These are phyloP conservation scores for Tupaia tana DNA, from an alignment of 2,113 vertebrate species.

Conservation along the genomic window DNA sequence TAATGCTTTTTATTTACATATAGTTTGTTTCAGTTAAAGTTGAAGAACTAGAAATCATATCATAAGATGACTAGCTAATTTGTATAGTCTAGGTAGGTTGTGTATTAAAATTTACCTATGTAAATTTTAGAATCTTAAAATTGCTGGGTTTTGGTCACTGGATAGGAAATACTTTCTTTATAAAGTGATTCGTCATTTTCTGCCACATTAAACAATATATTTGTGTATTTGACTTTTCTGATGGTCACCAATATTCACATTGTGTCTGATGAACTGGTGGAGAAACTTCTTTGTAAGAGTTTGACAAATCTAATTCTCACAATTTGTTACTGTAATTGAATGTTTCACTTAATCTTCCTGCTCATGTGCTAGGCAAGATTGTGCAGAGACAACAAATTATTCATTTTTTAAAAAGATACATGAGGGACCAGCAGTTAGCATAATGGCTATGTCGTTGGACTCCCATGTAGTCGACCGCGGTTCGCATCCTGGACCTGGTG, in stretches of 20 bases:
- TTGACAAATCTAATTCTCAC: not conserved
- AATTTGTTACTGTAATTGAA: not conserved
- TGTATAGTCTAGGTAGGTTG: not conserved
- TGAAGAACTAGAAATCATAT: not conserved
- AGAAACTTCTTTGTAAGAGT: not conserved
- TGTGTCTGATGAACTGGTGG: not conserved
- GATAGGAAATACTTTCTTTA: not conserved
- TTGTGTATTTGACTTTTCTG: not conserved
- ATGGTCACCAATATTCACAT: not conserved
- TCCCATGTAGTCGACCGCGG: too few relatives aligned
- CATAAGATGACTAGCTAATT: not conserved
- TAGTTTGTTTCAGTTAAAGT: not conserved
- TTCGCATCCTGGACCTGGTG: too few relatives aligned
- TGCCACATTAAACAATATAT: not conserved
- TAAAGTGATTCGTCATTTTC: not conserved
- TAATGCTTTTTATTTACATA: not conserved
- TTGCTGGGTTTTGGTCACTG: not conserved
- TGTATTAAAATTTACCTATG: not conserved
- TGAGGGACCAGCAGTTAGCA: too few relatives aligned
- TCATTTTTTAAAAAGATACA: not conserved
- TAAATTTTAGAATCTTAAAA: not conserved
- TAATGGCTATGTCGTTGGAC: too few relatives aligned
- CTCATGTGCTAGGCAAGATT: not conserved
- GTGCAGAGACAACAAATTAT: not conserved
- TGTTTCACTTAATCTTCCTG: not conserved